These are phyloP conservation scores for Peromyscus polionotus DNA, from an alignment of 2,113 vertebrate genomes.

Conservation along the genomic window DNA sequence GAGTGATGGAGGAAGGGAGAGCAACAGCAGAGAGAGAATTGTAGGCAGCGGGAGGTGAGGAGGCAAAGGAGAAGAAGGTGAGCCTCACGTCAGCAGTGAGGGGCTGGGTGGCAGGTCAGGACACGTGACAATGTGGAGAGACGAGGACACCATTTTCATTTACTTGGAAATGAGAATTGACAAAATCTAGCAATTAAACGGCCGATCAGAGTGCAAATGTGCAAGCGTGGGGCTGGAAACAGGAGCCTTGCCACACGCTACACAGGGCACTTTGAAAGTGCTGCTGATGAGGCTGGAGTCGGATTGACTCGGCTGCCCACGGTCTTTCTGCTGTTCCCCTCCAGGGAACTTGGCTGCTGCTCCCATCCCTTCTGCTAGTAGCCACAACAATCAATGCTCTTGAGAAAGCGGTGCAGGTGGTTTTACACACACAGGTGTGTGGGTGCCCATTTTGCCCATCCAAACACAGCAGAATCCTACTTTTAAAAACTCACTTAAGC, in stretches of 20 bases:
- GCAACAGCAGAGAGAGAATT: not conserved
- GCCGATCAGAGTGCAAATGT: not conserved
- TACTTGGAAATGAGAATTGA: conserved; percentile 1
- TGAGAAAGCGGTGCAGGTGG: not conserved
- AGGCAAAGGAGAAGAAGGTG: not conserved
- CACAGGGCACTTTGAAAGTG: not conserved
- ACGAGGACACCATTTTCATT: not conserved
- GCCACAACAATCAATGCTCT: not conserved
- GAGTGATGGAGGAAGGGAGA: not conserved
- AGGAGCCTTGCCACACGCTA: not conserved
- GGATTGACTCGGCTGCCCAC: not conserved
- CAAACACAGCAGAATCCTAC: not conserved
- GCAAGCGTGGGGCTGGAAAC: not conserved
- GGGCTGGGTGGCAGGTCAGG: not conserved
- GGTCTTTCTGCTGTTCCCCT: not conserved
- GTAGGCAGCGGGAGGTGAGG: not conserved
- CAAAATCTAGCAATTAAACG: not conserved
- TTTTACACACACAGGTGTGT: not conserved
- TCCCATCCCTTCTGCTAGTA: not conserved
- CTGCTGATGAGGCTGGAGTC: not conserved
- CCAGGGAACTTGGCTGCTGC: not conserved
- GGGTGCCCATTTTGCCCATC: not conserved
- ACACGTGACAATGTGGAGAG: not conserved
- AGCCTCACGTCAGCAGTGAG: no score
- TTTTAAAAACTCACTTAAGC: not conserved